phyloP scores from a whole-genome alignment of 2,888 invertebrate genomes.

The Fabriciana adippe region DNA sequence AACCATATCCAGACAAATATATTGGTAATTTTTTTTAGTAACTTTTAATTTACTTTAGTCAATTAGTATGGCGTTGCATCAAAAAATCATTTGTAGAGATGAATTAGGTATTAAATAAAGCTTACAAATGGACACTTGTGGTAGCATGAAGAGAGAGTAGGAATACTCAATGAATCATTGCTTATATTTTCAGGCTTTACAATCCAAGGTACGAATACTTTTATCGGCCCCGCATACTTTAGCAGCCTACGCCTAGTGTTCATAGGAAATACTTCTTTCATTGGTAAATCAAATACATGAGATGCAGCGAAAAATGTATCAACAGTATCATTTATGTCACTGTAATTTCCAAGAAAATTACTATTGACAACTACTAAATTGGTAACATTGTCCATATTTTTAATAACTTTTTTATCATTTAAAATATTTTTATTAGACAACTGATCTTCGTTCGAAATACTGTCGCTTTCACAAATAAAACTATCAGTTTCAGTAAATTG shows the following conservation, averaged over 20 bases:
- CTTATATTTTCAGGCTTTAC: constrained; percentile 54
- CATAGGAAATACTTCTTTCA: constrained; percentile 49
- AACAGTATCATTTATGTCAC: constrained; percentile 59
- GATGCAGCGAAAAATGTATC: constrained; percentile 67
- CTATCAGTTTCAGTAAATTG: constrained; percentile 54
- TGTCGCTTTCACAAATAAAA: constrained; percentile 52
- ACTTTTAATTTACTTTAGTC: too few relatives aligned
- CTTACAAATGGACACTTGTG: constrained; percentile 68
- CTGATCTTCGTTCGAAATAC: neutral
- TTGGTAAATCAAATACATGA: constrained; percentile 59
- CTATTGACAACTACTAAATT: constrained; percentile 56
- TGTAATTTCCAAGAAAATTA: constrained; percentile 46
- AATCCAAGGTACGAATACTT: constrained; percentile 60
- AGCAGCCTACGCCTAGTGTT: constrained; percentile 54
- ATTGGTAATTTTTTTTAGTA: too few relatives aligned
- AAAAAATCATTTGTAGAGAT: neutral
- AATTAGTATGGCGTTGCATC: too few relatives aligned
- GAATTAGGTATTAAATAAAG: neutral
- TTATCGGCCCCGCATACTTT: constrained; percentile 53
- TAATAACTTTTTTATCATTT: constrained; percentile 11
- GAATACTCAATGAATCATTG: constrained; percentile 53
- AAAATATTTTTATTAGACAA: neutral
- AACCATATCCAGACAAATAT: too few relatives aligned
- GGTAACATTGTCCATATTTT: constrained; percentile 31
- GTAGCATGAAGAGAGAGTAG: constrained; percentile 61